Evolutionary conservation across 2,113 vertebrate genomes (phyloP).

Genomic region (Lamprotornis superbus): DNA sequence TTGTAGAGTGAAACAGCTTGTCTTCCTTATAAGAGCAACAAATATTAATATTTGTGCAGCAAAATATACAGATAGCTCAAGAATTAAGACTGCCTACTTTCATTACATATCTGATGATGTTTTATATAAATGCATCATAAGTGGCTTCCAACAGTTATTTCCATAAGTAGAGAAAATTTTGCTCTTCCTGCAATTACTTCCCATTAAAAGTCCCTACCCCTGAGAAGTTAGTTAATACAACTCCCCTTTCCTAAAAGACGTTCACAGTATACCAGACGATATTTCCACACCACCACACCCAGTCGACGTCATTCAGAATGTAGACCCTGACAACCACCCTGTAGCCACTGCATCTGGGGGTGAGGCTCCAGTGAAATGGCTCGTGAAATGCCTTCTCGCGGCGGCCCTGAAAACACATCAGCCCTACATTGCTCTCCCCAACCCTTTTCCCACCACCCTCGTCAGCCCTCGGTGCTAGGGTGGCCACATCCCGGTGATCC

Average conservation of each 20-base stretch:
- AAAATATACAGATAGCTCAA: not conserved
- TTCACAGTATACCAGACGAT: not conserved
- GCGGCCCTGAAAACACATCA: not conserved
- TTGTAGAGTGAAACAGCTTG: not conserved
- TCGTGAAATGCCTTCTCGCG: not conserved
- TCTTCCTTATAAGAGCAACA: not conserved
- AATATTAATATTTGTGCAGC: not conserved
- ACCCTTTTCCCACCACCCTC: not conserved
- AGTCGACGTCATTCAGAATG: not conserved
- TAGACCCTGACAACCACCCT: not conserved
- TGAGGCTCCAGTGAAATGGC: not conserved
- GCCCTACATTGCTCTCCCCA: not conserved
- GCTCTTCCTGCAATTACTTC: not conserved
- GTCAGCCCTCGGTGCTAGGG: not conserved
- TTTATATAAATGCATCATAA: not conserved
- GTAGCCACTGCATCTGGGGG: not conserved
- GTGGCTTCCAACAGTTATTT: not conserved
- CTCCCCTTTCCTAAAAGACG: not conserved
- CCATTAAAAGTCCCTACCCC: not conserved
- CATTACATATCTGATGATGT: not conserved
- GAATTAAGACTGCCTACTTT: not conserved
- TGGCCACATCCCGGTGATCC: not conserved
- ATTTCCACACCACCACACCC: not conserved
- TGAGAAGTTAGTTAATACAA: not conserved
- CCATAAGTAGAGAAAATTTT: not conserved